These are phyloP conservation scores for Stenolophus ochropezus DNA, from an alignment of 2,888 invertebrate genomes.

Conservation along the genomic window DNA sequence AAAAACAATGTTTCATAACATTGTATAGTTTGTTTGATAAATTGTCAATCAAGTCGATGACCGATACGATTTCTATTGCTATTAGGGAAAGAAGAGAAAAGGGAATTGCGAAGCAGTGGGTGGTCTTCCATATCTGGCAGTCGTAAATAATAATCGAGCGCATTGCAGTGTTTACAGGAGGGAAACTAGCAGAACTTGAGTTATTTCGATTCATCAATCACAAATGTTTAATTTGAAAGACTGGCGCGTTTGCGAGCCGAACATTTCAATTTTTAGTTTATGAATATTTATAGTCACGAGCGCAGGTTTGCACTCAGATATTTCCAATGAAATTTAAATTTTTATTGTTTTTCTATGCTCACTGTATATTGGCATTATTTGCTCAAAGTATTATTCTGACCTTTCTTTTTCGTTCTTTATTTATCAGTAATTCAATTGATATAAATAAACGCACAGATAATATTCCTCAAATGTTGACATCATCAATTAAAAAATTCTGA, in stretches of 20 bases:
- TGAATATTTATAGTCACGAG: constrained; percentile 48
- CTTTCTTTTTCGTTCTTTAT: constrained; percentile 37
- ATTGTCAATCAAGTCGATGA: no score
- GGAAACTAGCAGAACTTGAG: constrained; percentile 47
- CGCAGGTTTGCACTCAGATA: constrained; percentile 22
- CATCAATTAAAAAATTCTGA: constrained; percentile 14
- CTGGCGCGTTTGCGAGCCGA: constrained; percentile 32
- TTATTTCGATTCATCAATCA: constrained; percentile 53
- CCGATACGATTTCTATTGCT: no score
- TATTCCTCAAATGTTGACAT: constrained; percentile 9
- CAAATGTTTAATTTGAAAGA: constrained; percentile 55
- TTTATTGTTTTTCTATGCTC: constrained; percentile 39
- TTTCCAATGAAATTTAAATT: constrained; percentile 43
- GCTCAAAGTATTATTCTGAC: constrained; percentile 11
- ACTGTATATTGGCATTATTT: constrained; percentile 9
- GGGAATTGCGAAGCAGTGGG: no score
- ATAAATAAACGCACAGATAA: neutral
- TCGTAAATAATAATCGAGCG: constrained; percentile 39
- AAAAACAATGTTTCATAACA: no score
- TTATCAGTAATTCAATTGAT: constrained; percentile 22
- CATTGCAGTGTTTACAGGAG: constrained; percentile 38
- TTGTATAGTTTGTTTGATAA: no score
- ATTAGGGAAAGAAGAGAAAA: no score
- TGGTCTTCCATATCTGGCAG: constrained; percentile 15
- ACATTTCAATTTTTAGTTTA: constrained; percentile 48